phyloP scores from a whole-genome alignment of 2,888 invertebrate genomes.

The Drosophila melanosoma region DNA sequence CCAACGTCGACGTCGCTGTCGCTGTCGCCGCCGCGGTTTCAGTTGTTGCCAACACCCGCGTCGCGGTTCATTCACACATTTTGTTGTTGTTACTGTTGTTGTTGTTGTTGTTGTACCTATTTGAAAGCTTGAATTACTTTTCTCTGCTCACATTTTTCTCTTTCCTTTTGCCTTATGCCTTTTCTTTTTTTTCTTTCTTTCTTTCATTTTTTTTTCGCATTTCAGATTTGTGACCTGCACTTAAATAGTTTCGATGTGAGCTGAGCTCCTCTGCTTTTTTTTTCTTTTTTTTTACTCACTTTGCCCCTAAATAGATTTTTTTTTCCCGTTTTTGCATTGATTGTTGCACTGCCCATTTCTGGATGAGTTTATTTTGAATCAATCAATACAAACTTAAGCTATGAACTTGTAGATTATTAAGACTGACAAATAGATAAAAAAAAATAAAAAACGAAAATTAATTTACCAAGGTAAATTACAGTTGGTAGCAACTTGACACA shows the following conservation, averaged over 20 bases:
- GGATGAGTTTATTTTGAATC: background rate
- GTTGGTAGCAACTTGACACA: too few species aligned
- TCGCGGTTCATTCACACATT: conserved; percentile 72
- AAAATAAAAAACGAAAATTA: too few species aligned
- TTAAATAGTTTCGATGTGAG: conserved; percentile 27
- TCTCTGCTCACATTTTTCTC: conserved; percentile 31
- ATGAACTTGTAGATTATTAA: too few species aligned
- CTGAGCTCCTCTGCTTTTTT: background rate
- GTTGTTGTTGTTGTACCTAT: conserved; percentile 37
- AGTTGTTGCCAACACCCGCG: conserved; percentile 44
- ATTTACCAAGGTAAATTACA: too few species aligned
- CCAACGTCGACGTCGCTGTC: background rate
- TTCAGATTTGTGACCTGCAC: conserved; percentile 48
- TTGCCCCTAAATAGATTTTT: background rate
- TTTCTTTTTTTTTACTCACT: background rate
- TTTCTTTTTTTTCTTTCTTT: background rate
- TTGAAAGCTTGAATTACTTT: conserved; percentile 48
- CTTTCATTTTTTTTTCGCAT: conserved; percentile 7
- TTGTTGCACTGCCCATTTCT: background rate
- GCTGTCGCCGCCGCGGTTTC: conserved; percentile 16
- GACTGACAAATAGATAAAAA: too few species aligned
- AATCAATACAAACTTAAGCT: too few species aligned
- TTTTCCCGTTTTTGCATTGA: background rate
- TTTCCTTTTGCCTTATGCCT: background rate
- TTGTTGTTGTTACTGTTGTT: conserved; percentile 15